Evolutionary conservation across 2,797 vertebrate genomes (phyloP).

Genomic region (Tamandua tetradactyla): DNA sequence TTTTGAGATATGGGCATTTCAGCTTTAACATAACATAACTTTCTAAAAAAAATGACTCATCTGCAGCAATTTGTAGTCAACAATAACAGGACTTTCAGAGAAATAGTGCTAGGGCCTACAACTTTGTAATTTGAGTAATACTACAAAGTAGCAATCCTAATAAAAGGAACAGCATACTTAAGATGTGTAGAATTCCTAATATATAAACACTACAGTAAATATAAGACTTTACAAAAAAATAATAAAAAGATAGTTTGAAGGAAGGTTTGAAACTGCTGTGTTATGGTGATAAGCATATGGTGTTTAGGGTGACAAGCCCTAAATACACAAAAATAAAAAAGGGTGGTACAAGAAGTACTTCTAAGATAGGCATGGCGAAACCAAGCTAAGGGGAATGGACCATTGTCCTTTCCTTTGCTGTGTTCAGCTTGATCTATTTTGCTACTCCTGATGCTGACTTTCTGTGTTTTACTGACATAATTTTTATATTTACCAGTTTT

Average conservation of each 20-base stretch:
- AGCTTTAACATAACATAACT: background rate
- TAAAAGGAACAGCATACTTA: background rate
- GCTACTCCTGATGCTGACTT: background rate
- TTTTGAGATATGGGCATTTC: background rate
- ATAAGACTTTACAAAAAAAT: background rate
- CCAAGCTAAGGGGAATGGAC: background rate
- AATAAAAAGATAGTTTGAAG: background rate
- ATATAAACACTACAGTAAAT: background rate
- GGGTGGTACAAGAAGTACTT: background rate
- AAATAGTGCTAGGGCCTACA: background rate
- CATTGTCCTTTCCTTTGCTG: background rate
- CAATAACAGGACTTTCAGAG: background rate
- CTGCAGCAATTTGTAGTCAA: background rate
- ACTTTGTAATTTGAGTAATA: background rate
- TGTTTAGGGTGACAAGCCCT: background rate
- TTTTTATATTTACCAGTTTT: background rate
- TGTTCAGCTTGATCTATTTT: background rate
- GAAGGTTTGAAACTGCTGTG: background rate
- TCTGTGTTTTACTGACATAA: background rate
- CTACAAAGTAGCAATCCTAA: background rate
- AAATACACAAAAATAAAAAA: background rate
- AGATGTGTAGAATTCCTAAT: background rate
- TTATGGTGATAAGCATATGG: background rate
- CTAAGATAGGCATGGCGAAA: background rate
- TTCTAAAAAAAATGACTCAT: background rate